Conservation (phyloP, 1,140 invertebrate species). For the Drosophila setifemur region DNA sequence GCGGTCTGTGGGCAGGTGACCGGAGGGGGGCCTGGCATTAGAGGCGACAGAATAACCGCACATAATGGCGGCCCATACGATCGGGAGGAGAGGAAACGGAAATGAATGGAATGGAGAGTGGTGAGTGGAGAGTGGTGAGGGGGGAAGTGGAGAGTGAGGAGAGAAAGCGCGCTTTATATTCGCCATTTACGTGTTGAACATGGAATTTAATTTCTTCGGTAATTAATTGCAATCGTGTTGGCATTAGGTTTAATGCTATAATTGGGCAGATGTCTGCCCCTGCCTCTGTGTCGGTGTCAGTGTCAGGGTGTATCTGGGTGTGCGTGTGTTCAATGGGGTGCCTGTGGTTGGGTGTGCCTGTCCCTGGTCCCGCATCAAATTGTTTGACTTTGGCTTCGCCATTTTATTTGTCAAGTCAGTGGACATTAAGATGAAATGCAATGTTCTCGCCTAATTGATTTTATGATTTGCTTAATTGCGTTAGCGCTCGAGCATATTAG, state of each 20-base stretch:
- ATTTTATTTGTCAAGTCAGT: constrained; percentile 65
- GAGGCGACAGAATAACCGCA: constrained; percentile 35
- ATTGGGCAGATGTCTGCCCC: constrained; percentile 54
- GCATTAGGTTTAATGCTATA: constrained; percentile 78
- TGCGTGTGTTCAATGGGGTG: constrained; percentile 8
- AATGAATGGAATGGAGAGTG: not conserved
- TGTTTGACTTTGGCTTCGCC: constrained; percentile 50
- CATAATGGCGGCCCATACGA: constrained; percentile 42
- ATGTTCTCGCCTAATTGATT: constrained; percentile 65
- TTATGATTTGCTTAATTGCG: constrained; percentile 63
- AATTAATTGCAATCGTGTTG: constrained; percentile 81
- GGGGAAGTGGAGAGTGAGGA: not conserved
- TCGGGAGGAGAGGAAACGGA: constrained; percentile 1
- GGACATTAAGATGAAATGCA: constrained; percentile 56
- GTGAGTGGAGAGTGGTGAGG: not conserved
- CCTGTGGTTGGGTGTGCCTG: constrained; percentile 7
- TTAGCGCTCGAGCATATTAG: not conserved
- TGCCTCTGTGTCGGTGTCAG: too few relatives aligned
- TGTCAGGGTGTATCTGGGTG: not conserved
- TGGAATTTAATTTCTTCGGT: constrained; percentile 80
- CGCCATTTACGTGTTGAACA: constrained; percentile 73
- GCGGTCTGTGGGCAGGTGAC: not conserved
- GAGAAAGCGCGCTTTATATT: constrained; percentile 53
- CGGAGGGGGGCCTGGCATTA: constrained; percentile 6
- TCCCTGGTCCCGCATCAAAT: constrained; percentile 24